Evolutionary conservation across 2,113 vertebrate species (phyloP).

Genomic region (Dasypus novemcinctus): DNA sequence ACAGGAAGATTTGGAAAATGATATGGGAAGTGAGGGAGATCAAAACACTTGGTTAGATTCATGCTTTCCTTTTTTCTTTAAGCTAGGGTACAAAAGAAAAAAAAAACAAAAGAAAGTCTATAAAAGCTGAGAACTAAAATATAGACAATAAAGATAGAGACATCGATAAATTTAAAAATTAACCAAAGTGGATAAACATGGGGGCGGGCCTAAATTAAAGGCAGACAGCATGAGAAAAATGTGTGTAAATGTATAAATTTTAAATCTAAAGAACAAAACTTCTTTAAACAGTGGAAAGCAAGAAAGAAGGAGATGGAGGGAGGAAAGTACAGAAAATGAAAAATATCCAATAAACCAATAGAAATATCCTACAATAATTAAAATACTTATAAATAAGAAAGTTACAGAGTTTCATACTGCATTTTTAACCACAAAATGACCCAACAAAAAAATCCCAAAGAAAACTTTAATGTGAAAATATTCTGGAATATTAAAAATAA

Average conservation of each 20-base stretch:
- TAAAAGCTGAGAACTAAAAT: no score
- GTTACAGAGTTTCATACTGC: not conserved
- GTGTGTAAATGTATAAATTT: not conserved
- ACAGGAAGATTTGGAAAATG: not conserved
- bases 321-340: not conserved
- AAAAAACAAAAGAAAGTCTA: no score
- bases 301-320: not conserved
- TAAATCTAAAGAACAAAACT: not conserved
- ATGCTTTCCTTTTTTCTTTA: no score
- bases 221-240: not conserved
- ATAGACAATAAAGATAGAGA: no score
- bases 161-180: constrained; percentile 10
- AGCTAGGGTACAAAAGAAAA: no score
- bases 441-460: not conserved
- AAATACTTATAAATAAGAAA: constrained; percentile 17
- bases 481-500: constrained; percentile 32
- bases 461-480: not conserved
- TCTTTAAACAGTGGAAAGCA: not conserved
- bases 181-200: not conserved
- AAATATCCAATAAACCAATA: not conserved
- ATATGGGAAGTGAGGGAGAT: not conserved
- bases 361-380: not conserved
- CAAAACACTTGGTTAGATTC: no score
- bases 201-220: not conserved
- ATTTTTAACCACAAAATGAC: not conserved